phyloP scores from a whole-genome alignment of 1,140 invertebrate species.

The Euwallacea fornicatus region DNA sequence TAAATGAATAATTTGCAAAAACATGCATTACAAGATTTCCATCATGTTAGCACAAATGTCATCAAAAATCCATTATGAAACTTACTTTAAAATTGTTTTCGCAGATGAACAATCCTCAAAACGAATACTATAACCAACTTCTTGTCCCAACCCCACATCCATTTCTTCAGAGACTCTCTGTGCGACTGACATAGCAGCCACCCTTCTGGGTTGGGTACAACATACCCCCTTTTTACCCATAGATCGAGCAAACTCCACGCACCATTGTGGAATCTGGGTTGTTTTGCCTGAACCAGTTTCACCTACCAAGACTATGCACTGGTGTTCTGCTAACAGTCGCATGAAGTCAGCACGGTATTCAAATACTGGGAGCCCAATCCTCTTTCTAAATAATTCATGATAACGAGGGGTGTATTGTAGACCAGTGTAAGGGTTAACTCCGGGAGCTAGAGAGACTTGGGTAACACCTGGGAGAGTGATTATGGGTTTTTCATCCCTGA shows the following conservation, averaged over 20 bases:
- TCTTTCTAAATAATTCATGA: conserved; percentile 83
- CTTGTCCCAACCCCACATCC: conserved; percentile 92
- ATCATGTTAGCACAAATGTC: no score
- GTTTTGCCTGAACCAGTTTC: conserved; percentile 98
- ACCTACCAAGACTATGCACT: conserved; percentile 92
- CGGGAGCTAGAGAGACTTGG: conserved; percentile 56
- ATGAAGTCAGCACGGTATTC: conserved; percentile 97
- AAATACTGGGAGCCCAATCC: conserved; percentile 93
- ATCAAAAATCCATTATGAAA: neutral
- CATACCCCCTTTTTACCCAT: conserved; percentile 83
- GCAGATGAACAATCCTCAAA: conserved; percentile 98
- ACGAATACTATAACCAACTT: conserved; percentile 99
- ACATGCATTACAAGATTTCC: no score
- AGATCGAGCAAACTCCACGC: conserved; percentile 83
- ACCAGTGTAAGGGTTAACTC: conserved; percentile 65
- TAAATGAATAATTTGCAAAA: no score
- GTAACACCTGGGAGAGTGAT: conserved; percentile 45
- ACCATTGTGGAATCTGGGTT: conserved; percentile 93
- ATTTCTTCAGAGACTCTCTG: conserved; percentile 98
- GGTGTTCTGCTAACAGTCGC: conserved; percentile 84
- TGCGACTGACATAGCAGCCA: conserved; percentile 98
- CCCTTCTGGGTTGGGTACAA: conserved; percentile 96
- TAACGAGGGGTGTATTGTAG: conserved; percentile 80
- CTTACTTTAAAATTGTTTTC: conserved; percentile 79
- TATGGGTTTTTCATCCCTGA: conserved; percentile 47